These are phyloP conservation scores for Odobenus rosmarus DNA, from an alignment of 2,113 vertebrate species.

Conservation along the genomic window DNA sequence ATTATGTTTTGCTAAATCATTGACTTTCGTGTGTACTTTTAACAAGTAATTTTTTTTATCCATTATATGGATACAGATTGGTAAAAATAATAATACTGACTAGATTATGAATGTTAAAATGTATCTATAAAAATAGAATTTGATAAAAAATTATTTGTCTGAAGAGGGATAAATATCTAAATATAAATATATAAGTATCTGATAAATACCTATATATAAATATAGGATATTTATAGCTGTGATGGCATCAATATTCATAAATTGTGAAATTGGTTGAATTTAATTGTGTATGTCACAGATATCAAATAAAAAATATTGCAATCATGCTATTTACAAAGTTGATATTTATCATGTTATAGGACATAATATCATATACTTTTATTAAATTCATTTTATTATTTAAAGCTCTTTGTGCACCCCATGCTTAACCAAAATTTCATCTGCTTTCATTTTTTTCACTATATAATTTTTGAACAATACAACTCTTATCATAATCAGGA, in stretches of 20 bases:
- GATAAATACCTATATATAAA: not conserved
- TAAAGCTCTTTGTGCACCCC: not conserved
- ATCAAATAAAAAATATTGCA: not conserved
- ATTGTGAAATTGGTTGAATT: not conserved
- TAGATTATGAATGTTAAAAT: not conserved
- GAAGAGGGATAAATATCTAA: not conserved
- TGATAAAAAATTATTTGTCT: constrained; percentile 7
- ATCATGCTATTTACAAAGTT: not conserved
- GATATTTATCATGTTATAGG: not conserved
- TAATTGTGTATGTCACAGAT: not conserved
- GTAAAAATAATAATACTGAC: not conserved
- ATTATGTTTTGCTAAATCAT: not conserved
- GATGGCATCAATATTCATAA: constrained; percentile 9
- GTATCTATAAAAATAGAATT: not conserved
- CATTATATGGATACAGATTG: not conserved
- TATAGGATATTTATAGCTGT: not conserved
- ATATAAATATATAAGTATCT: not conserved
- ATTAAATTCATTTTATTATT: not conserved
- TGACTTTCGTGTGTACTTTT: not conserved
- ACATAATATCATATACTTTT: not conserved
- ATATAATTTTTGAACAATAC: not conserved
- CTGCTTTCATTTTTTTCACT: not conserved
- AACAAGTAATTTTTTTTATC: not conserved
- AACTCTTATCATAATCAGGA: not conserved
- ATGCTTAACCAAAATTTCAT: not conserved